A percentile compares a stretch with the other conserved stretches of the same genome.
These are phyloP conservation scores for Pteria penguin DNA, from an alignment of 2,888 invertebrate species.

Conservation along the genomic window DNA sequence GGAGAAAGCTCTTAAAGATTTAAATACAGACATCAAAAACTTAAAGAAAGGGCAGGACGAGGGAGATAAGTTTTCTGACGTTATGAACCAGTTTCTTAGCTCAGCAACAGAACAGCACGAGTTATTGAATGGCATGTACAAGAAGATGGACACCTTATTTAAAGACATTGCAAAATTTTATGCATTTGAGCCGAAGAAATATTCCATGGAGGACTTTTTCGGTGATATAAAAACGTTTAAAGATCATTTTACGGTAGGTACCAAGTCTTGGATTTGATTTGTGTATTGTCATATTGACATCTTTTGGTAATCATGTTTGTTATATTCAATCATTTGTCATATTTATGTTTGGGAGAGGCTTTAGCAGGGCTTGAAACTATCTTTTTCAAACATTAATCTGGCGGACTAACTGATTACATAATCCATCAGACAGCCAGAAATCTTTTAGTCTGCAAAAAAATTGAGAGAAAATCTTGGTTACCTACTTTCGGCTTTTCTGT, in stretches of 20 bases:
- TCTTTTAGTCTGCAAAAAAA: too few relatives aligned
- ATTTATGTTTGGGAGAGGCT: neutral
- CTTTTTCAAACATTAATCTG: too few relatives aligned
- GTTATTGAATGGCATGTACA: slow-evolving; percentile 94
- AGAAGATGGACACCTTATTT: slow-evolving; percentile 93
- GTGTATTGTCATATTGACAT: neutral
- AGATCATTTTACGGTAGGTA: slow-evolving; percentile 86
- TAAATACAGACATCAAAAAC: slow-evolving; percentile 94
- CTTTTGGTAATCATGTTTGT: neutral
- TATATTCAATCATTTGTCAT: neutral
- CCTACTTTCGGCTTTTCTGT: too few relatives aligned
- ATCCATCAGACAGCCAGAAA: too few relatives aligned
- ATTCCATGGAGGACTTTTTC: slow-evolving; percentile 97
- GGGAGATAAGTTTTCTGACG: slow-evolving; percentile 91
- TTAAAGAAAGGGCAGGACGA: slow-evolving; percentile 85
- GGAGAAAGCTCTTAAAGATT: slow-evolving; percentile 91
- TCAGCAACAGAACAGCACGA: slow-evolving; percentile 93
- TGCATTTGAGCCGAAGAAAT: slow-evolving; percentile 95
- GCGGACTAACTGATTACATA: too few relatives aligned
- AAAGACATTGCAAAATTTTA: slow-evolving; percentile 92
- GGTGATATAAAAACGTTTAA: slow-evolving; percentile 96
- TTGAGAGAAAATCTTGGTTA: too few relatives aligned
- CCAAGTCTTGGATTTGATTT: neutral
- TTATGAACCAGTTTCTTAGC: slow-evolving; percentile 89
- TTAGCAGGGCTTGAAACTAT: too few relatives aligned